These are phyloP conservation scores for Agrotis segetum DNA, from an alignment of 2,888 invertebrate species.

Conservation along the genomic window DNA sequence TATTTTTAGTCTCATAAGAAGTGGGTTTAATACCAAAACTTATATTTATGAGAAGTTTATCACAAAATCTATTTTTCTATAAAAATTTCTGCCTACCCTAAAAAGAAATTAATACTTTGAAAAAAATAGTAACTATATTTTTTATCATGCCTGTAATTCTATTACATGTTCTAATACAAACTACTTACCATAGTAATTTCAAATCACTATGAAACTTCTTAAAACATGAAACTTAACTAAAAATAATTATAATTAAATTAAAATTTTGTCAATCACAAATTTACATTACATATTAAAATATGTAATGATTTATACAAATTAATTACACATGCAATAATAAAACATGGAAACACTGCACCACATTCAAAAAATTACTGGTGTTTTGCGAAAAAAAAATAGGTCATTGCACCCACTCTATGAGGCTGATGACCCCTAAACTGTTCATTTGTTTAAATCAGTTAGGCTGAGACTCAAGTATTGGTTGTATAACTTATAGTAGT, in stretches of 20 bases:
- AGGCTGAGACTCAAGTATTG: constrained; percentile 76
- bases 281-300: constrained; percentile 13
- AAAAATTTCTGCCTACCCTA: not conserved
- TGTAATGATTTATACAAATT: not conserved
- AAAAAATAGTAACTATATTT: not conserved
- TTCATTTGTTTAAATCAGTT: constrained; percentile 86
- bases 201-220: constrained; percentile 32
- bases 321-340: constrained; percentile 10
- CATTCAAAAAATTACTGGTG: constrained; percentile 68
- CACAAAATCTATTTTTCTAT: not conserved
- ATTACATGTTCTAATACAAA: constrained; percentile 1
- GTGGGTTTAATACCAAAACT: not conserved
- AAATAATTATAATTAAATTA: constrained; percentile 5
- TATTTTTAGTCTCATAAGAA: not conserved
- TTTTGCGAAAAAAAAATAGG: constrained; percentile 79
- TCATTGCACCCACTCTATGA: constrained; percentile 83
- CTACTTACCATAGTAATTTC: constrained; percentile 29
- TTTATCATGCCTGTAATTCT: not conserved
- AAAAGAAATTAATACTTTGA: not conserved
- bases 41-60: not conserved
- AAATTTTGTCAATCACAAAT: not conserved
- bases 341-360: constrained; percentile 56
- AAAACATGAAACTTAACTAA: not conserved
- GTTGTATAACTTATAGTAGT: constrained; percentile 45
- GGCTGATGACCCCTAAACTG: constrained; percentile 81